Base-by-base conservation (phyloP, 2,888 invertebrate genomes). In the Nyleta sp. region DNA sequence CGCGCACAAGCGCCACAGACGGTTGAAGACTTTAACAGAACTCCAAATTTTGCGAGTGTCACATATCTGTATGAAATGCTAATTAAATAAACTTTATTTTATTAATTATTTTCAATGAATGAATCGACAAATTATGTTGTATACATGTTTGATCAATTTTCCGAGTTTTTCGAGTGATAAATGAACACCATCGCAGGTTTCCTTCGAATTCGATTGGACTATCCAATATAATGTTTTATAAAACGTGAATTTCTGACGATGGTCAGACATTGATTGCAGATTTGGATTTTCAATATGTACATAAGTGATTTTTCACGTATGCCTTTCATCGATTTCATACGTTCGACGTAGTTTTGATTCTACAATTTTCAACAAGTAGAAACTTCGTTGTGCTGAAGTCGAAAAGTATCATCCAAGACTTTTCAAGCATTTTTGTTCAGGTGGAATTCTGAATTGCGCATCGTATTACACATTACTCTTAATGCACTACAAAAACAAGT, bases 151-250 rank as follows among this genome's bases (percentile, higher is more conserved):
- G 15, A 31, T 17, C 8, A 50, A n/a, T 28, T 50, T 31, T 50
- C 17, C 13, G 28, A 15, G 35, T 13, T 35, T 46, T 46, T 13
- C 68, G n/a, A n/a, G 57, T 68, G 57, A 68, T 68, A 68, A 48
- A 59, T 6, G 50, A 70, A 59, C 59, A 70, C 70, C 59, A 70
- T 24, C 31, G 57, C 18, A 8, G 42, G 65, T 42, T 13, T 57
- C 18, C 46, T 31, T 38, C 55, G 35, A 40, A 46, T 48, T 48
- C 15, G 20, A n/a, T 57, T 55, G 17, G 15, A 59, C 42, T 18
- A 38, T 52, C 40, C n/a, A n/a, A n/a, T n/a, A n/a, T 38, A 68
- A 68, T 40, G 59, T 59, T 68, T 68, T 68, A 48, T 68, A 52
- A 28, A 53, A 33, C 4, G 20, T 1, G n/a, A 46, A 46, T 44